These are phyloP conservation scores for Scolanthus callimorphus DNA, from an alignment of 92 coral and sea anemone genomes.

Conservation along the genomic window DNA sequence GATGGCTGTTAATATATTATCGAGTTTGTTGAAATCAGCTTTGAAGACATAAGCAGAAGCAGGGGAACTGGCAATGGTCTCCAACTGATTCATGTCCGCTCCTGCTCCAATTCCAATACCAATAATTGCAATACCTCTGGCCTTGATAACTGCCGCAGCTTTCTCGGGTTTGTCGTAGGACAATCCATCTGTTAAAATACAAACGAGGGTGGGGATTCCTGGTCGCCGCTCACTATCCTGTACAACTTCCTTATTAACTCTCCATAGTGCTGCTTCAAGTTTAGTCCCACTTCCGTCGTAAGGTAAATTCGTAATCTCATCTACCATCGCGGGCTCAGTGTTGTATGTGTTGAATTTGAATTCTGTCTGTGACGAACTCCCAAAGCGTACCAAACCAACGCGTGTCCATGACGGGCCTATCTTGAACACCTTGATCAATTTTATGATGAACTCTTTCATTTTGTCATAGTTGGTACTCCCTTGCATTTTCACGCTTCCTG, in stretches of 20 bases:
- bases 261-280: slow-evolving; percentile 58
- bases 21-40: slow-evolving; percentile 46
- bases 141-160: slow-evolving; percentile 70
- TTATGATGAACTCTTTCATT: slow-evolving; percentile 37
- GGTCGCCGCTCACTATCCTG: slow-evolving; percentile 39
- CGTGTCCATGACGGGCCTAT: slow-evolving; percentile 52
- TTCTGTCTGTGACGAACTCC: not conserved
- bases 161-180: slow-evolving; percentile 51
- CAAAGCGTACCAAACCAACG: slow-evolving; percentile 29
- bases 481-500: slow-evolving; percentile 55
- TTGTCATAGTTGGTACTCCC: slow-evolving; percentile 58
- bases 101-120: slow-evolving; percentile 61
- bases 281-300: slow-evolving; percentile 54
- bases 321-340: not conserved
- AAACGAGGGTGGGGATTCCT: slow-evolving; percentile 54
- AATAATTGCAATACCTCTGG: slow-evolving; percentile 59
- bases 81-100: slow-evolving; percentile 34
- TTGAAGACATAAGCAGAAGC: slow-evolving; percentile 64
- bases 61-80: slow-evolving; percentile 76
- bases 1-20: slow-evolving; percentile 29
- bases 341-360: slow-evolving; percentile 1
- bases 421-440: slow-evolving; percentile 37
- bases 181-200: slow-evolving; percentile 65
- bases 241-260: slow-evolving; percentile 48
- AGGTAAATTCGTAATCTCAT: not conserved